A percentile compares a stretch with the other conserved stretches of the same genome.
Evolutionary conservation across 2,888 invertebrate species (phyloP).

Genomic region (Diaperis boleti): DNA sequence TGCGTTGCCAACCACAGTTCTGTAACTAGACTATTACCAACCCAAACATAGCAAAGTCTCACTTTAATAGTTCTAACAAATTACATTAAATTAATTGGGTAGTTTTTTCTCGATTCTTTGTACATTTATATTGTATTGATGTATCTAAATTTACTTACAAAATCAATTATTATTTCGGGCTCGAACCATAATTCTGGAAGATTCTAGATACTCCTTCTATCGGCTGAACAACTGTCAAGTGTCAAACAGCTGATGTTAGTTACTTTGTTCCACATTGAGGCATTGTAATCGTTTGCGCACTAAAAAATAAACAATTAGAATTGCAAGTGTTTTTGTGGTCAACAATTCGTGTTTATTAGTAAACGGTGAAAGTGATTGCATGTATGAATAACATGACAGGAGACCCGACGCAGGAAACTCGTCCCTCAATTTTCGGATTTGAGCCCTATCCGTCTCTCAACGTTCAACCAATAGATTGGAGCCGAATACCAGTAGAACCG

Average conservation of each 20-base stretch:
- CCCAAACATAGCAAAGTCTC: too few species aligned
- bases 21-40: too few species aligned
- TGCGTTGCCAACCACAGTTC: background rate
- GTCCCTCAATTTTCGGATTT: conserved; percentile 59
- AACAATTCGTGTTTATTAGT: conserved; percentile 15
- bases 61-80: too few species aligned
- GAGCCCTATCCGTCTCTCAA: conserved; percentile 56
- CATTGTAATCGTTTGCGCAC: conserved; percentile 10
- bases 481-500: conserved; percentile 37
- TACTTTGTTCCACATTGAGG: conserved; percentile 1
- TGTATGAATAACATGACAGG: conserved; percentile 58
- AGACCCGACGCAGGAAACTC: conserved; percentile 60
- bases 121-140: too few species aligned
- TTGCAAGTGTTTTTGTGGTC: conserved; percentile 16
- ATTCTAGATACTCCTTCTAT: conserved; percentile 42
- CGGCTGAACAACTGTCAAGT: conserved; percentile 1
- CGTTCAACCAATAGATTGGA: conserved; percentile 45
- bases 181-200: conserved; percentile 35
- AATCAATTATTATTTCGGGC: background rate
- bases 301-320: conserved; percentile 32
- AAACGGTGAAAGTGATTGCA: conserved; percentile 41
- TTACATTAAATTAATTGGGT: too few species aligned
- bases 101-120: too few species aligned
- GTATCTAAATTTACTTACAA: too few species aligned
- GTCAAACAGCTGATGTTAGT: conserved; percentile 37